These are phyloP conservation scores for Sarcophaga carnaria DNA, from an alignment of 2,888 invertebrate species.

Conservation along the genomic window DNA sequence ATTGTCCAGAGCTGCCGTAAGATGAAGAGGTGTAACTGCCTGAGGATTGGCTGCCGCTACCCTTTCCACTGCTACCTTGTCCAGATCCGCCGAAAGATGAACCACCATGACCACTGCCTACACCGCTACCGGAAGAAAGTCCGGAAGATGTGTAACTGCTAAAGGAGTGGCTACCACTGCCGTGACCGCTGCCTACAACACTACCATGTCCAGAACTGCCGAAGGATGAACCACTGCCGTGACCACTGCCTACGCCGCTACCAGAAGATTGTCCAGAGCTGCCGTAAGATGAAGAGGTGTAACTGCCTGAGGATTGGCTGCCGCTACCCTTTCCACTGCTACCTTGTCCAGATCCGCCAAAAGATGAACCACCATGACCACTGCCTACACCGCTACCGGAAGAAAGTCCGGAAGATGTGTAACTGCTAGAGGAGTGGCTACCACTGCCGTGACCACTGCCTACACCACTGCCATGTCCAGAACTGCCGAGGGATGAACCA, in stretches of 20 bases:
- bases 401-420: not conserved
- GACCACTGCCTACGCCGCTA: not conserved
- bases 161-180: not conserved
- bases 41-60: not conserved
- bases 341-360: not conserved
- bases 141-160: not conserved
- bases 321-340: not conserved
- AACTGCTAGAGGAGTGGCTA: not conserved
- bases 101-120: not conserved
- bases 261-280: not conserved
- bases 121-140: not conserved
- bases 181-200: not conserved
- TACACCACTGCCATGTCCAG: not conserved
- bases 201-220: not conserved
- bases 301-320: not conserved
- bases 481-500: not conserved
- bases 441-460: not conserved
- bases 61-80: not conserved
- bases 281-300: not conserved
- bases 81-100: constrained; percentile 8
- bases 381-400: not conserved
- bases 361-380: not conserved
- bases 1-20: not conserved
- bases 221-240: not conserved
- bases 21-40: not conserved